Evolutionary conservation across 2,888 invertebrate species (phyloP), one percentile per base, ranked within the genome.

Genomic region (Netelia melanura): DNA sequence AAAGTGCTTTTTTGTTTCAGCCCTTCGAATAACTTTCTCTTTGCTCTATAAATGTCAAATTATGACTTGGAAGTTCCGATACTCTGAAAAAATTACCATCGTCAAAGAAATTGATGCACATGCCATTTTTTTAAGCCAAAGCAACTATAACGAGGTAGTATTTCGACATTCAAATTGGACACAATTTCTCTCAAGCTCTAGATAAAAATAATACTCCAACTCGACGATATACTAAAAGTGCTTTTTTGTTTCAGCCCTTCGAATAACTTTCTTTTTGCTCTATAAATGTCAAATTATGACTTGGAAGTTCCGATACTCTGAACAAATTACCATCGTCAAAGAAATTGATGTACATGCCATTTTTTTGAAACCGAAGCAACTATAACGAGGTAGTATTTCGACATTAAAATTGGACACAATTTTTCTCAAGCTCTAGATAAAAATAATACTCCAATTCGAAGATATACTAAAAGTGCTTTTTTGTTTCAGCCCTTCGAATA

Each of bases 231-330:
- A 68, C n/a, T n/a, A 30, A n/a, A 52, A 52, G 67, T 48, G 3
- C 11, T 48, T 48, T 48, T 71, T 38, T 3, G 8, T 71, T 71
- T n/a, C 30, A 38, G 38, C 5, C 8, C 70, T 25, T 56, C 23
- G 44, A 61, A 72, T 61, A 61, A 23, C 14, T 72, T 72, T 71
- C 61, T 72, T 5, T 44, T 72, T 14, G 72, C 44, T 43, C 23
- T 21, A 58, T 10, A 58, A 23, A 44, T n/a, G 21, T 1, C n/a
- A 9, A 21, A 21, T 21, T 21, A 21, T 21, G 21, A 21, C 38
- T 2, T 0, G 38, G 14, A n/a, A 3, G 21, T 65, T 9, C 8
- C 43, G 43, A 44, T 44, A 10, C 21, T 9, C 17, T 3, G 14
- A 1, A 10, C 2, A 48, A 14, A 14, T 48, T 48, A 38, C 6